Base-by-base conservation (phyloP, 2,888 invertebrate genomes). In the Imbricaverruca yamaguchii region DNA sequence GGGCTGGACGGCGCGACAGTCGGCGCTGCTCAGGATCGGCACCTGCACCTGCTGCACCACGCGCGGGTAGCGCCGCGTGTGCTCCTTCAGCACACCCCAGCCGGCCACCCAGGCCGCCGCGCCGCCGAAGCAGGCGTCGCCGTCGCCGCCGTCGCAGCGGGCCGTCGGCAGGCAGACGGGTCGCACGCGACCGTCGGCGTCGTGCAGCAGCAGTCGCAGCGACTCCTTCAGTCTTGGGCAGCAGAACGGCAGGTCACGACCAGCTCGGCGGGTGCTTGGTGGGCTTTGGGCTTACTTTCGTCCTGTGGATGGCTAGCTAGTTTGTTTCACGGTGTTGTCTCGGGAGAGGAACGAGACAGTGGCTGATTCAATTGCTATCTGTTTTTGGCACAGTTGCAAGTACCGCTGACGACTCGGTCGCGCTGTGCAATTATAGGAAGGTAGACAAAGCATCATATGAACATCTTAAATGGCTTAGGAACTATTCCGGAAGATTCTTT, bases 151-250 rank as follows among this genome's bases (percentile, higher is more conserved):
- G 25, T 2, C 9, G 56, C 74, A 59, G 2, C 9, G 23, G 11
- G 10, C 18, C 2, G 53, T 13, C 25, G 81, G 81, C 61, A 81
- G 25, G 11, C 81, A 81, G 77, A 81, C 61, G 11, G 81, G 81
- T 23, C 57, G 25, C 10, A 81, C 77, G 2, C 80, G 63, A 15
- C 13, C 0, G 53, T 55, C 55, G 25, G 53, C 18, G 25, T 25
- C 8, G 13, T 21, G 79, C 23, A 79, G 25, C 57, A 23, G 23
- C 0, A 59, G 7, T 0, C 79, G 79, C 11, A 79, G n/a, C 0
- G 79, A 23, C n/a, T 57, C 79, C 12, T 56, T 25, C 79, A 59
- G 56, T 15, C 77, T 77, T 8, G 55, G 53, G 39, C 25, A 69
- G 39, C 7, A n/a, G 13, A 18, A 39, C 12, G 7, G 39, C 12